phyloP scores from a whole-genome alignment of 2,113 vertebrate species.

The Gallinago paraguaiae region DNA sequence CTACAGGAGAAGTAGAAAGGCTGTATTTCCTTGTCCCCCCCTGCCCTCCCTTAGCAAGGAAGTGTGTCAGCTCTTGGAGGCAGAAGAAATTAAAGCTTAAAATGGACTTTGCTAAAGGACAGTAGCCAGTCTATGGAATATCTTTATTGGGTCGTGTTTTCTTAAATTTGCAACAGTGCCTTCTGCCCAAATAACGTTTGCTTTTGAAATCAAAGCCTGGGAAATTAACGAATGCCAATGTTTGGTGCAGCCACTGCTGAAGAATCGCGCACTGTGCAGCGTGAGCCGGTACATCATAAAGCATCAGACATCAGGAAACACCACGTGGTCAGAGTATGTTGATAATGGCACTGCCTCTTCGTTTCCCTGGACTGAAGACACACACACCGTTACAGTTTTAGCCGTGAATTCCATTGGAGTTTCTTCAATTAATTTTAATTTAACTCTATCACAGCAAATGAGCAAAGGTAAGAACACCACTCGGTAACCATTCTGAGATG shows the following conservation, averaged over 20 bases:
- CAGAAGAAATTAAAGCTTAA: not conserved
- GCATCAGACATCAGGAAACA: conserved; percentile 64
- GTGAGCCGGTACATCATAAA: conserved; percentile 81
- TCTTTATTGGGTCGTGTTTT: not conserved
- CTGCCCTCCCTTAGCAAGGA: not conserved
- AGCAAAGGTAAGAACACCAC: conserved; percentile 75
- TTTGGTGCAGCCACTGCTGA: conserved; percentile 76
- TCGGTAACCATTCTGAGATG: not conserved
- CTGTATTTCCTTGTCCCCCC: not conserved
- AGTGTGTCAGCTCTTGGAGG: not conserved
- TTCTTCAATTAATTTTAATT: conserved; percentile 84
- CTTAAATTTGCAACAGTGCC: not conserved
- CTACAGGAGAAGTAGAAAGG: not conserved
- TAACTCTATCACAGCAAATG: conserved; percentile 81
- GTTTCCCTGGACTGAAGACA: conserved; percentile 80
- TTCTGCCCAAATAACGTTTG: not conserved
- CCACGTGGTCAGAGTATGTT: conserved; percentile 64
- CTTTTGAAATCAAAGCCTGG: not conserved
- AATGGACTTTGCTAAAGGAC: not conserved
- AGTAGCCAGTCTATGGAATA: not conserved
- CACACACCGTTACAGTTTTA: conserved; percentile 81
- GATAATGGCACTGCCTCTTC: conserved; percentile 74
- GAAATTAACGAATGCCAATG: not conserved
- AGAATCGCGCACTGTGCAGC: conserved; percentile 75
- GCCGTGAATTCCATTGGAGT: conserved; percentile 86